A percentile compares a stretch with the other conserved stretches of the same genome.
Evolutionary conservation across 2,113 vertebrate genomes (phyloP).

Genomic region (Oreamnos americanus): DNA sequence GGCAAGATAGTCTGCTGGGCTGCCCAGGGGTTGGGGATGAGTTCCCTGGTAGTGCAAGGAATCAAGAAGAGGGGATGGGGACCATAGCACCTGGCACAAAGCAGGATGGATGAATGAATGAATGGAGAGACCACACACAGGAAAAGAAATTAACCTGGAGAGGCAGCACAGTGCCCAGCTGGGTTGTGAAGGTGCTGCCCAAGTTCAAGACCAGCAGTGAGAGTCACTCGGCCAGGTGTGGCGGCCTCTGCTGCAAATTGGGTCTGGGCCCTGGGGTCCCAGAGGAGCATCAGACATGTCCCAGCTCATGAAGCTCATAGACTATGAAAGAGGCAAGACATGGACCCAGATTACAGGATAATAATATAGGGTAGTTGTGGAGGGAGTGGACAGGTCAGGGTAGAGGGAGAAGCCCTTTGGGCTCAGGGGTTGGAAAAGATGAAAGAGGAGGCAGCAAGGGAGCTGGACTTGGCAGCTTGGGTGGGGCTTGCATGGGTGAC

Average conservation of each 20-base stretch:
- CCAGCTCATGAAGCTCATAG: fast-evolving
- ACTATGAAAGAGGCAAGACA: background rate
- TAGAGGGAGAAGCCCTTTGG: no score
- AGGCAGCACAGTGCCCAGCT: background rate
- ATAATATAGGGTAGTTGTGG: background rate
- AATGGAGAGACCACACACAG: background rate
- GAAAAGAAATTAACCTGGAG: background rate
- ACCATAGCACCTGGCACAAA: background rate
- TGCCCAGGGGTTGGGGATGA: background rate
- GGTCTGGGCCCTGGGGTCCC: background rate
- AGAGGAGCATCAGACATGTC: background rate
- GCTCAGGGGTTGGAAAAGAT: background rate
- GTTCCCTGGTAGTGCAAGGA: background rate
- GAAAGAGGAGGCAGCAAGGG: background rate
- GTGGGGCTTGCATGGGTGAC: background rate
- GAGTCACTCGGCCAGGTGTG: background rate
- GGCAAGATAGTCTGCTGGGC: background rate
- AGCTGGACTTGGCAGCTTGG: background rate
- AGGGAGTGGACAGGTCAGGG: background rate
- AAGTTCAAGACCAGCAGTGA: background rate
- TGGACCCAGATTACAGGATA: background rate
- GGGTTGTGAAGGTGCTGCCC: background rate
- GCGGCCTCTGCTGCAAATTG: background rate
- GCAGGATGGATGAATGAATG: background rate
- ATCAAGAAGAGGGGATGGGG: background rate